A percentile compares a stretch with the other conserved stretches of the same genome.
These are phyloP conservation scores for Timema cristinae DNA, from an alignment of 2,888 invertebrate genomes.

Conservation along the genomic window DNA sequence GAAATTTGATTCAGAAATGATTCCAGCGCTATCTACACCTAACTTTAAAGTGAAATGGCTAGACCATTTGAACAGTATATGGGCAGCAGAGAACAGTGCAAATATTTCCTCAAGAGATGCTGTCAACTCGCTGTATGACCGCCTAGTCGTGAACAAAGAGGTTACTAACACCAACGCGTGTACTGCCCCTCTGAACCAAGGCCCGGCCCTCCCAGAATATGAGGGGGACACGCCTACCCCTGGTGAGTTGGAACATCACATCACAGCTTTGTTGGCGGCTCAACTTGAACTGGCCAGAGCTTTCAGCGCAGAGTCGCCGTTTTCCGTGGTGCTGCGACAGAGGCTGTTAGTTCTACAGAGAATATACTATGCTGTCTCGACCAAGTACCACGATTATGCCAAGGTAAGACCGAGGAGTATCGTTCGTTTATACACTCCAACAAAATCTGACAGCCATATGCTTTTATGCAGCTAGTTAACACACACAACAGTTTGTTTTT, in stretches of 20 bases:
- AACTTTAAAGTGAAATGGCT: slow-evolving; percentile 50
- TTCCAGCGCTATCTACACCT: no score
- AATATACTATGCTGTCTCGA: slow-evolving; percentile 54
- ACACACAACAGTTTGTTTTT: no score
- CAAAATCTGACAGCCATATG: neutral
- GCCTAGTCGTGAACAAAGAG: slow-evolving; percentile 53
- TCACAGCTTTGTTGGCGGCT: slow-evolving; percentile 49
- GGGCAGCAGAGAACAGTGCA: slow-evolving; percentile 57
- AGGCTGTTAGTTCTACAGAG: slow-evolving; percentile 54
- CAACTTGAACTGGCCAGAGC: slow-evolving; percentile 53
- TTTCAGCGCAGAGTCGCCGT: slow-evolving; percentile 55
- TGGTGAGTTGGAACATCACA: slow-evolving; percentile 52
- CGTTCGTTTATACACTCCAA: neutral
- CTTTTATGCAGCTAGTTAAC: no score
- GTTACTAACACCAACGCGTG: slow-evolving; percentile 40
- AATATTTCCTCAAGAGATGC: slow-evolving; percentile 51
- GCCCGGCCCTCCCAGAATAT: slow-evolving; percentile 49
- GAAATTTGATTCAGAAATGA: no score
- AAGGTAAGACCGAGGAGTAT: slow-evolving; percentile 36
- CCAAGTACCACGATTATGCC: slow-evolving; percentile 52
- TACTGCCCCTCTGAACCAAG: slow-evolving; percentile 17
- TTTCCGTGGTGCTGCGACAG: slow-evolving; percentile 52
- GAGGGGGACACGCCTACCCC: slow-evolving; percentile 48
- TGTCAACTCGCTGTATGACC: slow-evolving; percentile 51
- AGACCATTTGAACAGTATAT: slow-evolving; percentile 55